phyloP scores from a whole-genome alignment of 2,797 vertebrate species.

The Takifugu ocellatus region DNA sequence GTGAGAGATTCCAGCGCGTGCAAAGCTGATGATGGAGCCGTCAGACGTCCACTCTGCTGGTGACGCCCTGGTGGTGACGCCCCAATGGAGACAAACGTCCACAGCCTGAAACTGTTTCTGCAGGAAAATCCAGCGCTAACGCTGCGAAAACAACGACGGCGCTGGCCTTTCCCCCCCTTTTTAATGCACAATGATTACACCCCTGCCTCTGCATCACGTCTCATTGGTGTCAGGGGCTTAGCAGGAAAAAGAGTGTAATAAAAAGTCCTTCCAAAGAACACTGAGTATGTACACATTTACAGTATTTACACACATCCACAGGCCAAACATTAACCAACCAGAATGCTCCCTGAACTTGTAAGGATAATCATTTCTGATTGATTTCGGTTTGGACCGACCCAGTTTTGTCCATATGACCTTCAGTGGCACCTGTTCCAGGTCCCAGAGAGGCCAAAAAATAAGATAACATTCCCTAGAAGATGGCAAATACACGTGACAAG shows the following conservation, averaged over 20 bases:
- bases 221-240: conserved; percentile 28
- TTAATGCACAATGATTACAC: conserved; percentile 33
- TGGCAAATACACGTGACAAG: conserved; percentile 23
- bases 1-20: conserved; percentile 28
- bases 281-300: conserved; percentile 56
- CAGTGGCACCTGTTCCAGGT: conserved; percentile 19
- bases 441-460: conserved; percentile 14
- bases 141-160: not conserved
- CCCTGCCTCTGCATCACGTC: conserved; percentile 24
- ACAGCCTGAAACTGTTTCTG: conserved; percentile 21
- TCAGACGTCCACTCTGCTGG: conserved; percentile 24
- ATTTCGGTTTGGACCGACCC: conserved; percentile 9
- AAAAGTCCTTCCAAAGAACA: conserved; percentile 28
- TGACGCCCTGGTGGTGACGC: conserved; percentile 23
- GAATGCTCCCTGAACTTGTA: conserved; percentile 17
- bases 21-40: conserved; percentile 34
- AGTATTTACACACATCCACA: conserved; percentile 43
- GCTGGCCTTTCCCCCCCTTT: not conserved
- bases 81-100: conserved; percentile 5
- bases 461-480: conserved; percentile 22
- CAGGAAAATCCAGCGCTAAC: conserved; percentile 28
- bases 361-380: not conserved
- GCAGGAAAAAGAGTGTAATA: conserved; percentile 24
- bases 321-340: conserved; percentile 16
- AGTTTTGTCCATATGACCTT: conserved; percentile 24